Evolutionary conservation across 2,113 vertebrate genomes (phyloP).

Genomic region (Romanogobio albipinnatus): DNA sequence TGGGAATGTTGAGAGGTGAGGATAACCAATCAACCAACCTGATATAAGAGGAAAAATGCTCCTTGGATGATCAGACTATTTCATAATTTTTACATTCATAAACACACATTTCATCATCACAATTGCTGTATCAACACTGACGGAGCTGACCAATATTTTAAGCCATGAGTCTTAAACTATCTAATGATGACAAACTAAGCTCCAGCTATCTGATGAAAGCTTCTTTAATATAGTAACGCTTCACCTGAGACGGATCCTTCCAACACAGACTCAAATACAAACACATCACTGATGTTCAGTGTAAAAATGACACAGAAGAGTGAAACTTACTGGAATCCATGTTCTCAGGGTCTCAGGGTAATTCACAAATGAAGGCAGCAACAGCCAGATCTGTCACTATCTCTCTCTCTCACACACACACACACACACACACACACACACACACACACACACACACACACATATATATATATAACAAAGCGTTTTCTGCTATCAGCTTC

Average conservation of each 20-base stretch:
- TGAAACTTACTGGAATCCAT: slow-evolving; percentile 11
- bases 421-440: neutral
- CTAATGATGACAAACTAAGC: neutral
- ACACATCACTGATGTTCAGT: neutral
- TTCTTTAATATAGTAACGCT: neutral
- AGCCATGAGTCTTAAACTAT: neutral
- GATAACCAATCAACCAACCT: neutral
- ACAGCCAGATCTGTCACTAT: neutral
- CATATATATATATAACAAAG: neutral
- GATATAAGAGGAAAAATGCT: neutral
- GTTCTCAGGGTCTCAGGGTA: neutral
- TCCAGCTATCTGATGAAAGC: neutral
- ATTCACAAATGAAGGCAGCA: neutral
- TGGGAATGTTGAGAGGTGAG: neutral
- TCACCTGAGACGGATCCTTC: neutral
- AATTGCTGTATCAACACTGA: too few species aligned
- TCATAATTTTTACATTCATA: neutral
- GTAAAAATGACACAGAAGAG: neutral
- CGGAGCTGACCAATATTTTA: neutral
- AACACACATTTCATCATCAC: too few species aligned
- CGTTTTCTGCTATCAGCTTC: slow-evolving; percentile 8
- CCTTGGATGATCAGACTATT: neutral
- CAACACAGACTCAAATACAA: neutral
- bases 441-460: neutral
- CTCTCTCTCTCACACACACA: neutral